phyloP scores from a whole-genome alignment of 2,797 vertebrate species.

The Scolopax rusticola region DNA sequence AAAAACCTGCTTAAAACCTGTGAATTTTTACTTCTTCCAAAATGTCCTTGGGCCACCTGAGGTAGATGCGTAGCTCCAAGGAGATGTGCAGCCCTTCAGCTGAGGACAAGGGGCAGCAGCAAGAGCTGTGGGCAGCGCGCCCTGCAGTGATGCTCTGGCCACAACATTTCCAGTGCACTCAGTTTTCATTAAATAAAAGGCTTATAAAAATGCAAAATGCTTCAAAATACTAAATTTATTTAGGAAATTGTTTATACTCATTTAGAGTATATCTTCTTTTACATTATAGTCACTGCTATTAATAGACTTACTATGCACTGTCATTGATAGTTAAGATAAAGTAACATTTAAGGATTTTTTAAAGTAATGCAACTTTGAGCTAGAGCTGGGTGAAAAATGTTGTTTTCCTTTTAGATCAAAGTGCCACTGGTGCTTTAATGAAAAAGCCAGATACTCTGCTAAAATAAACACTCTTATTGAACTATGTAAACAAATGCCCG shows the following conservation, averaged over 20 bases:
- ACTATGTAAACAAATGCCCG: background rate
- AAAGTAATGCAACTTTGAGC: background rate
- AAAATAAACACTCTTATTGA: slow-evolving; percentile 24
- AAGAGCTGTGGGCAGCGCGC: background rate
- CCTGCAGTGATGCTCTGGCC: background rate
- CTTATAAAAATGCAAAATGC: background rate
- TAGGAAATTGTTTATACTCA: background rate
- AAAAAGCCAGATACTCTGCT: slow-evolving; percentile 27
- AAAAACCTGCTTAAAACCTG: slow-evolving; percentile 18
- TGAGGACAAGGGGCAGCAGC: rapidly evolving
- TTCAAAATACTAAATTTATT: background rate
- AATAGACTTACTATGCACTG: background rate
- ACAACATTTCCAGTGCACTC: rapidly evolving
- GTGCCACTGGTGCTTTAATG: slow-evolving; percentile 12
- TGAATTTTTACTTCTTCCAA: background rate
- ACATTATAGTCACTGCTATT: background rate
- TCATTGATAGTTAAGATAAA: slow-evolving; percentile 10
- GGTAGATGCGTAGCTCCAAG: background rate
- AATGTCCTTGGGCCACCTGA: background rate
- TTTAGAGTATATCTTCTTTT: background rate
- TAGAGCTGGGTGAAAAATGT: background rate
- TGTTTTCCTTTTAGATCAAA: slow-evolving; percentile 45
- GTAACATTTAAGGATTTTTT: background rate
- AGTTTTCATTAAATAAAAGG: background rate
- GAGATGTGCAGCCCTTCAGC: background rate